Evolutionary conservation across 2,888 invertebrate genomes (phyloP), one percentile per base, ranked within the genome.

Genomic region (Bruchidius siliquastri): DNA sequence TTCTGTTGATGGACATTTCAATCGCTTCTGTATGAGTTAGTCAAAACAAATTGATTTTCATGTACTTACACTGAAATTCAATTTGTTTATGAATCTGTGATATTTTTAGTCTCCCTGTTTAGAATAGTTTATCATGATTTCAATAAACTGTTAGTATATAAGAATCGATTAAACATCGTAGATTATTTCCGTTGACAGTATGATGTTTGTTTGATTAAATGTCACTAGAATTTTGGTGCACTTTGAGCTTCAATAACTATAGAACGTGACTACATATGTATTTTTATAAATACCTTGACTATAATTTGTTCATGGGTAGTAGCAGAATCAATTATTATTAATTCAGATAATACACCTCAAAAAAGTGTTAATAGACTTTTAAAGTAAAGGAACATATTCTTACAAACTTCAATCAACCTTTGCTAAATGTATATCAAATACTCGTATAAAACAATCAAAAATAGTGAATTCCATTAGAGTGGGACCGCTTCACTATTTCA

Each of bases 91-190:
- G 76, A 81, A 84, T 85, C 86, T 86, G 86, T 86, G 86, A 86
- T 86, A 86, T 85, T 84, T 30, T 85, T 84, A 83, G 84, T 84
- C 84, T 83, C 82, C 20, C 79, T 77, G 76, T 79, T 75, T 80
- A 81, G 78, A 78, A 79, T 81, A 80, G 79, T 71, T 72, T 21
- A 18, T 22, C 74, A 49, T 72, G 70, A 73, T 68, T 67, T 69
- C 66, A 72, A 71, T 71, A 68, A 73, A 72, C 69, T 75, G 73
- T 73, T 72, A 22, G 66, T n/a, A 18, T 22, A 21, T 21, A 72
- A 75, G 72, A 74, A 74, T 75, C 73, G 72, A 73, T 71, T 72
- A 68, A 73, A 73, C 32, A 21, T 22, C 22, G 21, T 68, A 68
- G 13, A 21, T 68, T 68, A 8, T 3, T 8, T 68, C 68, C 4